Conservation (phyloP, 2,797 vertebrate genomes). For the Girardinus metallicus region DNA sequence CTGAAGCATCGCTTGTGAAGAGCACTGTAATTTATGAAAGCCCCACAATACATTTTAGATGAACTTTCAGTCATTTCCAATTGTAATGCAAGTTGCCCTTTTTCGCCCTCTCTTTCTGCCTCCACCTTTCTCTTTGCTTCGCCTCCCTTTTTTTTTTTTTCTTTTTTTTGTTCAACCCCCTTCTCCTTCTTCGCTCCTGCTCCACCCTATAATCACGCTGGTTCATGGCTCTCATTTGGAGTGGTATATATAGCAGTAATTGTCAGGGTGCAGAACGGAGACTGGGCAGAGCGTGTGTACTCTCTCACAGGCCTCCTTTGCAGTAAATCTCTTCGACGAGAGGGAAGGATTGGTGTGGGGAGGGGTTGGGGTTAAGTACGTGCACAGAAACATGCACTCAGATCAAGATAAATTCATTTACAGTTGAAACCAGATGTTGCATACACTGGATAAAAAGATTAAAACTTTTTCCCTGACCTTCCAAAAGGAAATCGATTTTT, state of each 20-base stretch:
- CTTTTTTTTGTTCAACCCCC: slow-evolving; percentile 36
- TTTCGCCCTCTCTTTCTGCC: slow-evolving; percentile 19
- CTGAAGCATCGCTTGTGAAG: slow-evolving; percentile 28
- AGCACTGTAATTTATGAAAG: slow-evolving; percentile 53
- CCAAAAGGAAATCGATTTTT: neutral
- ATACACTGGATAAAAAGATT: neutral
- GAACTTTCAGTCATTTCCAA: slow-evolving; percentile 46
- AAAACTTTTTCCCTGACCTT: neutral
- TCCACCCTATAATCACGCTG: slow-evolving; percentile 85
- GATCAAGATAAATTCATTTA: slow-evolving; percentile 27
- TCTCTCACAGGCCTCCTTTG: slow-evolving; percentile 74
- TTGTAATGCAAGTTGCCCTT: slow-evolving; percentile 32
- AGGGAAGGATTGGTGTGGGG: slow-evolving; percentile 25
- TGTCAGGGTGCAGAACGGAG: slow-evolving; percentile 80
- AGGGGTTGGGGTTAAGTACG: slow-evolving; percentile 24
- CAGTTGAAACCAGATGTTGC: neutral
- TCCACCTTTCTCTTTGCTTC: slow-evolving; percentile 23
- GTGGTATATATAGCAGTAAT: slow-evolving; percentile 87
- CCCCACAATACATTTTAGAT: slow-evolving; percentile 48
- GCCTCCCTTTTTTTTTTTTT: slow-evolving; percentile 43
- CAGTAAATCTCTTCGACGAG: slow-evolving; percentile 69
- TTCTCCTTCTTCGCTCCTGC: slow-evolving; percentile 54
- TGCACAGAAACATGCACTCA: slow-evolving; percentile 35
- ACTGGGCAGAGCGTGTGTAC: slow-evolving; percentile 78
- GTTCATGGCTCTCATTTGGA: slow-evolving; percentile 85